Evolutionary conservation across 2,888 invertebrate species (phyloP).

Genomic region (Lasioglossum villosulum): DNA sequence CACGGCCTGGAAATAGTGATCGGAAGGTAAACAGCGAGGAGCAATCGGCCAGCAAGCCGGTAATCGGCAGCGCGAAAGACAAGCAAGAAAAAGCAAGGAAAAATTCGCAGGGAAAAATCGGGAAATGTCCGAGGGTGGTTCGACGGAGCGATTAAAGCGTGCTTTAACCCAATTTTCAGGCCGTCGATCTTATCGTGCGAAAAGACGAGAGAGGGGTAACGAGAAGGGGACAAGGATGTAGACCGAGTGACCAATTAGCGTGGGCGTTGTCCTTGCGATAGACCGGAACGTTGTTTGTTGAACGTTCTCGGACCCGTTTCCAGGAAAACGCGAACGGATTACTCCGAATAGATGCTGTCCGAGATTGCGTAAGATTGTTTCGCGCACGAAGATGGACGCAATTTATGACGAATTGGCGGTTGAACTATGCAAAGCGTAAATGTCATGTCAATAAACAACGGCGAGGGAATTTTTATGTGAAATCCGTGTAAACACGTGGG

Average conservation of each 20-base stretch:
- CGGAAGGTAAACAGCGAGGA: not conserved
- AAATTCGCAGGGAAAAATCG: not conserved
- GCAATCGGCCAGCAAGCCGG: not conserved
- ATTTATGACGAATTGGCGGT: conserved; percentile 17
- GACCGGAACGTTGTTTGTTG: not conserved
- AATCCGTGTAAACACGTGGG: conserved; percentile 12
- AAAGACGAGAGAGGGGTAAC: not conserved
- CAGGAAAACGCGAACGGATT: conserved; percentile 9
- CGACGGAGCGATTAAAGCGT: conserved; percentile 26
- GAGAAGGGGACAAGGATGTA: not conserved
- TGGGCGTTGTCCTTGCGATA: conserved; percentile 20
- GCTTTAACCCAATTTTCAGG: conserved; percentile 32
- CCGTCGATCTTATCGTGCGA: not conserved
- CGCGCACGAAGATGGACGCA: conserved; percentile 7
- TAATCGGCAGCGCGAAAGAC: not conserved
- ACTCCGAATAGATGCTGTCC: conserved; percentile 20
- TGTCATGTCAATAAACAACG: conserved; percentile 25
- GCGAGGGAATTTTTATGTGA: not conserved
- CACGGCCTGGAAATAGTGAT: not conserved
- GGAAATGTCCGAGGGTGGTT: not conserved
- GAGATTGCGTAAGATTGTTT: not conserved
- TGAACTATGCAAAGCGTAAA: conserved; percentile 10
- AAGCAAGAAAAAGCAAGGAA: not conserved
- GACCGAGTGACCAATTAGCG: not conserved
- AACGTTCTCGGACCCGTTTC: not conserved